These are phyloP conservation scores for Protophormia terraenovae DNA, from an alignment of 2,888 invertebrate species.

Conservation along the genomic window DNA sequence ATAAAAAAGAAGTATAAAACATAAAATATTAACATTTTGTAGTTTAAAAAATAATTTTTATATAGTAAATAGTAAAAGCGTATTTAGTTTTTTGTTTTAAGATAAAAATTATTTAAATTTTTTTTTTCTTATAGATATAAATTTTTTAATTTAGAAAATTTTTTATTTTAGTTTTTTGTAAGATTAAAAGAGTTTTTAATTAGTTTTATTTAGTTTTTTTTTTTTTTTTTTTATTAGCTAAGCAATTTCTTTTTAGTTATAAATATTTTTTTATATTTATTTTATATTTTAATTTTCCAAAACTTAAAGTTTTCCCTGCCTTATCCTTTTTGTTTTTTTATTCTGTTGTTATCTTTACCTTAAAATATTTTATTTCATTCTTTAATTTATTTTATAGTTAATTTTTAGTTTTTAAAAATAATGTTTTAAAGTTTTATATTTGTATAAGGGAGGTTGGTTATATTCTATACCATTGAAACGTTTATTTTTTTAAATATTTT, in stretches of 20 bases:
- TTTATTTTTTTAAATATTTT: no score
- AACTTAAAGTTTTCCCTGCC: constrained; percentile 58
- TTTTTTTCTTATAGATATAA: neutral
- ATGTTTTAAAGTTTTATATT: no score
- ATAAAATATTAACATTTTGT: neutral
- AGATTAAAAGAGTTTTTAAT: neutral
- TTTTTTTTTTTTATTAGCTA: neutral
- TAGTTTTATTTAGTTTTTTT: constrained; percentile 1
- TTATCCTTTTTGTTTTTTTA: constrained; percentile 17
- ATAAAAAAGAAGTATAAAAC: constrained; percentile 39
- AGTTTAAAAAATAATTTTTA: neutral
- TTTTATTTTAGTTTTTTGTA: constrained; percentile 6
- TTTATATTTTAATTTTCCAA: neutral
- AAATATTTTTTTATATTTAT: neutral
- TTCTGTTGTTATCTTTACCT: neutral
- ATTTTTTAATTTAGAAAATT: no score
- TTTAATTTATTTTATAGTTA: neutral
- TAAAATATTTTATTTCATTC: neutral
- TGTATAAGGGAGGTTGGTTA: no score
- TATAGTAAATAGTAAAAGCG: constrained; percentile 36
- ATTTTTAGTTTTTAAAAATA: no score
- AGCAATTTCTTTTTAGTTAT: neutral
- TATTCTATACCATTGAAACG: no score
- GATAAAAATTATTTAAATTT: neutral
- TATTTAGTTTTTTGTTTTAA: constrained; percentile 26